These are phyloP conservation scores for Sigmodon hispidus DNA, from an alignment of 2,113 vertebrate species.

Conservation along the genomic window DNA sequence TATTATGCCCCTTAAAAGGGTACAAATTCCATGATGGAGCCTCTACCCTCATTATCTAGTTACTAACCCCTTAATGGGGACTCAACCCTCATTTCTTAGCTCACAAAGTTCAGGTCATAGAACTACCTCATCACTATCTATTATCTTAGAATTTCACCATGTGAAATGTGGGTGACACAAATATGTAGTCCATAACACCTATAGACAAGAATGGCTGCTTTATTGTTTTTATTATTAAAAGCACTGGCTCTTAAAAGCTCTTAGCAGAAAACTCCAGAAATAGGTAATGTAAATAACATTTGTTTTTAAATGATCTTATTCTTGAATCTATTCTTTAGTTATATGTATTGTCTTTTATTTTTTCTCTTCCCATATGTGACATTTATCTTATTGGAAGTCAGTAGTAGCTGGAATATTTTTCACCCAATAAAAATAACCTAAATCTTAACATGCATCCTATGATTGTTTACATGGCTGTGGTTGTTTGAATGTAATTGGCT, in stretches of 20 bases:
- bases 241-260: background rate
- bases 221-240: background rate
- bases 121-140: background rate
- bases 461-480: background rate
- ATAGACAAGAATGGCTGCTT: background rate
- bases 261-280: background rate
- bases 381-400: slow-evolving; percentile 18
- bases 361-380: background rate
- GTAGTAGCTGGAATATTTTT: background rate
- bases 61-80: background rate
- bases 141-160: background rate
- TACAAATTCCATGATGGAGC: background rate
- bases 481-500: background rate
- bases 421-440: background rate
- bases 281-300: background rate
- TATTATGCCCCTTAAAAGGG: background rate
- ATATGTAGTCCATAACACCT: background rate
- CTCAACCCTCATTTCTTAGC: background rate
- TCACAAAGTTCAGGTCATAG: background rate
- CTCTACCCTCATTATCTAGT: background rate
- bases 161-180: background rate
- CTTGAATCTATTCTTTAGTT: background rate
- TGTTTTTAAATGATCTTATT: slow-evolving; percentile 16
- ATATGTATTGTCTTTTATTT: background rate
- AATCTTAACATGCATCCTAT: background rate